Evolutionary conservation across 2,113 vertebrate species (phyloP), one percentile per base, ranked within the genome.

Genomic region (Carassius auratus): DNA sequence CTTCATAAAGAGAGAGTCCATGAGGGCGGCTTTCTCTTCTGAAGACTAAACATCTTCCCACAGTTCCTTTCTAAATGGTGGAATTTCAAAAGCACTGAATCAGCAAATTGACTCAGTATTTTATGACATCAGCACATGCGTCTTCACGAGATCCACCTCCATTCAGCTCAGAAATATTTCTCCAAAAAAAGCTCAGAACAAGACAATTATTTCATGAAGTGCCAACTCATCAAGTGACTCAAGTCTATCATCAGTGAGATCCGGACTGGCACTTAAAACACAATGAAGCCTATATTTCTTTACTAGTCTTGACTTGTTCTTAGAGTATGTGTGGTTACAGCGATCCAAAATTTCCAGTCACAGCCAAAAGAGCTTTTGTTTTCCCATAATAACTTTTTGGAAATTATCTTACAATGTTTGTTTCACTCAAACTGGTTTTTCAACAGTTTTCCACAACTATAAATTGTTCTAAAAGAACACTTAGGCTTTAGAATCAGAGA

Each of bases 311-410:
- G 21, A 79, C 76, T 79, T 79, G 76, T 57, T 68, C 48, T 3
- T 30, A 74, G 64, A 3, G 38, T 64, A 6, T 17, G 64, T 33
- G 64, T 62, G 13, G 64, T 45, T 62, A 26, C 17, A n/a, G 45
- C 66, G 55, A 74, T 64, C 23, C 73, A 10, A 86, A 30, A 42
- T 86, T 73, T 86, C 77, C 77, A 84, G 42, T 83, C 76, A 69
- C 48, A 76, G 61, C 10, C 61, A 59, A 73, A 50, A 4, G 61
- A 69, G 14, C 55, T 78, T 78, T 38, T n/a, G 76, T 78, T 78
- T 26, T 50, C 75, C 21, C 42, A 45, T 45, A 45, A 45, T 45
- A 33, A n/a, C 36, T 3, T 38, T 42, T 61, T 0, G 26, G 50
- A 78, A 21, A 8, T 38, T 8, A 8, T 78, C 52, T 59, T 10